Evolutionary conservation across 2,888 invertebrate species (phyloP).

Genomic region (Lochmaea capreae): DNA sequence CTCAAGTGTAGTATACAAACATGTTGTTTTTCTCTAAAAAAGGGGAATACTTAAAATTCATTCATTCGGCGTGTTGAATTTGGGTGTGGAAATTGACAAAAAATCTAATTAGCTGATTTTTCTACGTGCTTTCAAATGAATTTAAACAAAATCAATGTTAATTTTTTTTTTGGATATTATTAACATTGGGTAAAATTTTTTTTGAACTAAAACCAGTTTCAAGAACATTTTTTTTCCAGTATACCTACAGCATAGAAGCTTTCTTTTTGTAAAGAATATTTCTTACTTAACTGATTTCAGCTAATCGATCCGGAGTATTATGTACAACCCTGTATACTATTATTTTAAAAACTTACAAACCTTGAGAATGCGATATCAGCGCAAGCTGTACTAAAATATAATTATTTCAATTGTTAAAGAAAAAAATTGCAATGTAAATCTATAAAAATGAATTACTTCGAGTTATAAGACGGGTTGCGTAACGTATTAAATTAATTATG

Average conservation of each 20-base stretch:
- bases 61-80: background rate
- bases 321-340: background rate
- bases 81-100: background rate
- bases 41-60: background rate
- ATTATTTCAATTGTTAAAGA: constrained; percentile 34
- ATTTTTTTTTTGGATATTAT: no score
- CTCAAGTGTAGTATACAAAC: background rate
- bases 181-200: no score
- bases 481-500: constrained; percentile 29
- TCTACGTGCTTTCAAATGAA: no score
- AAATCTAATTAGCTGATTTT: background rate
- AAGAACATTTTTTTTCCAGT: no score
- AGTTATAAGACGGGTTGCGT: constrained; percentile 25
- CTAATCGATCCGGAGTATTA: no score
- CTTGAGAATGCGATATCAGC: constrained; percentile 21
- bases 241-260: no score
- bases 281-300: no score
- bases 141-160: no score
- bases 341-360: constrained; percentile 13
- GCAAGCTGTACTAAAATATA: constrained; percentile 26
- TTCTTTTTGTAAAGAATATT: no score
- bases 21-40: background rate
- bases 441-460: constrained; percentile 35
- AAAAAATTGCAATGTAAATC: constrained; percentile 33
- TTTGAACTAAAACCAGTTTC: no score